Percentiles rank a stretch among this genome's conserved stretches.
Evolutionary conservation across 2,888 invertebrate genomes (phyloP).

Genomic region (Ophion slaviceki): DNA sequence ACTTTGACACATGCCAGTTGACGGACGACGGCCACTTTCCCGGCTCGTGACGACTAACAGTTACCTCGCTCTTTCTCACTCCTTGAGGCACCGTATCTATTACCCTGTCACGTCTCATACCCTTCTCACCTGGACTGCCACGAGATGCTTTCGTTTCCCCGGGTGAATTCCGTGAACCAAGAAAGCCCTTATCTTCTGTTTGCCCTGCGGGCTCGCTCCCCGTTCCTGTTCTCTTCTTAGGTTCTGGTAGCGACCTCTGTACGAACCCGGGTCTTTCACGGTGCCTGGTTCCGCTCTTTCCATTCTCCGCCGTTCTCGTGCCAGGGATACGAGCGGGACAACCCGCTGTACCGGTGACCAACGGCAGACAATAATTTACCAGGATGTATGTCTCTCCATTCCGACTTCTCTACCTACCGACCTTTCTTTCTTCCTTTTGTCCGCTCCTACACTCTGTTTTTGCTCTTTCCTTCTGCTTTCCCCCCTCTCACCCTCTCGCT

Average conservation of each 20-base stretch:
- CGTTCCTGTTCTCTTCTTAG: constrained; percentile 32
- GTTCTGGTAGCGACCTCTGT: constrained; percentile 9
- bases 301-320: constrained; percentile 21
- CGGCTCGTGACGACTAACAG: constrained; percentile 7
- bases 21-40: not conserved
- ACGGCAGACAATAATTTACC: constrained; percentile 65
- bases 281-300: constrained; percentile 30
- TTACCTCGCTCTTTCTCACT: constrained; percentile 4
- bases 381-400: constrained; percentile 28
- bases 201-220: constrained; percentile 56
- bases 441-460: constrained; percentile 22
- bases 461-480: constrained; percentile 26
- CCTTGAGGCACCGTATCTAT: not conserved
- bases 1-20: not conserved
- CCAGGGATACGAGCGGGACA: constrained; percentile 17
- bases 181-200: constrained; percentile 60
- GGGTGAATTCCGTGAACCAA: constrained; percentile 58
- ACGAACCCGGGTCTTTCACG: constrained; percentile 1
- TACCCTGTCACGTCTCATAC: constrained; percentile 38
- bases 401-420: constrained; percentile 29
- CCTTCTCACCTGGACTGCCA: constrained; percentile 30
- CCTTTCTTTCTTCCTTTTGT: constrained; percentile 9
- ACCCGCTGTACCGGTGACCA: constrained; percentile 61
- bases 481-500: constrained; percentile 25
- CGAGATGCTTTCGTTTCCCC: constrained; percentile 47